phyloP scores from a whole-genome alignment of 2,797 vertebrate genomes.

The Echeneis naucrates region DNA sequence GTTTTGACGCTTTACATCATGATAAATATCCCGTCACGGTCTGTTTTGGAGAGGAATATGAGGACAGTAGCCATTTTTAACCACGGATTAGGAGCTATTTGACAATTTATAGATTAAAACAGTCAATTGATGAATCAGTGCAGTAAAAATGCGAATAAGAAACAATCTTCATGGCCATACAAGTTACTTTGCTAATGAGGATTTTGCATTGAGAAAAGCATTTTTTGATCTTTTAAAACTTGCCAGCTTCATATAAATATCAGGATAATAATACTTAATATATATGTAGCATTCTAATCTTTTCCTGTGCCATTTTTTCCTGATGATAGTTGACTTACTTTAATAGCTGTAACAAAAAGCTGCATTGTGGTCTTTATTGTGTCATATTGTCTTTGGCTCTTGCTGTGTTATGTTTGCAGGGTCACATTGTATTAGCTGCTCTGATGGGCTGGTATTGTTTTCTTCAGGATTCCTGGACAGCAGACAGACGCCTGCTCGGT shows the following conservation, averaged over 20 bases:
- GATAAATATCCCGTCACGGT: no score
- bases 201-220: neutral
- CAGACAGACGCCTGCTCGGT: constrained; percentile 44
- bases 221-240: neutral
- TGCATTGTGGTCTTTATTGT: no score
- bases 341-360: neutral
- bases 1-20: no score
- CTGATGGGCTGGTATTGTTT: neutral
- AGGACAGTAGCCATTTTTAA: no score
- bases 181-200: neutral
- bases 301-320: no score
- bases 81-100: no score
- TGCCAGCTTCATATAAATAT: neutral
- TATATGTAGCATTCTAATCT: no score
- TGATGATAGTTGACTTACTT: neutral
- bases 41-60: no score
- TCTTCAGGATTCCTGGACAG: constrained; percentile 18
- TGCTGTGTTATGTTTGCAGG: neutral
- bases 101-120: neutral
- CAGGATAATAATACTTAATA: neutral
- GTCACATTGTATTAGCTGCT: neutral
- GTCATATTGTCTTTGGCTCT: constrained; percentile 1
- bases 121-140: neutral
- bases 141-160: neutral
- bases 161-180: neutral